These are phyloP conservation scores for Omphaloscelis lunosa DNA, from an alignment of 2,888 invertebrate species.

Conservation along the genomic window DNA sequence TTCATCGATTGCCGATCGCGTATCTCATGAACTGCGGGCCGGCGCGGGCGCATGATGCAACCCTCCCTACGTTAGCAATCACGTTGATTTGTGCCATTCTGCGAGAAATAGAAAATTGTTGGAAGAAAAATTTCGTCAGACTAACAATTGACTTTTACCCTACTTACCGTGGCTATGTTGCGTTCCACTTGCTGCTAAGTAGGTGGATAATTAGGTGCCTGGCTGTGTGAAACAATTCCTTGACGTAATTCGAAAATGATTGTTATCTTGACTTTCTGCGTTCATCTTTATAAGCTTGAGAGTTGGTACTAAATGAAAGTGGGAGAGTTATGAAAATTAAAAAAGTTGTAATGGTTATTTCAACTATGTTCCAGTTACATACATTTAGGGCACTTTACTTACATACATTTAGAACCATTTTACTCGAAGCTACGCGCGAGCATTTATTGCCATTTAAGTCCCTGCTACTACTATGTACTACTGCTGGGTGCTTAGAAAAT, in stretches of 20 bases:
- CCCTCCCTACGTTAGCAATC: conserved; percentile 67
- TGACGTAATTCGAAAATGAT: conserved; percentile 30
- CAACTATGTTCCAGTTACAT: neutral
- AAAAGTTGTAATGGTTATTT: neutral
- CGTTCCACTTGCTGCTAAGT: conserved; percentile 41
- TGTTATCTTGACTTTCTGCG: conserved; percentile 3
- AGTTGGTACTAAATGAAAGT: neutral
- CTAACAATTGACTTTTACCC: conserved; percentile 62
- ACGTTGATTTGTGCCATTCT: conserved; percentile 68
- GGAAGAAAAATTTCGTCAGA: conserved; percentile 69
- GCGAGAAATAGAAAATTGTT: conserved; percentile 69
- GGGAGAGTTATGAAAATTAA: neutral
- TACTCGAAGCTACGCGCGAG: neutral
- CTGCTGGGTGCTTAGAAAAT: neutral
- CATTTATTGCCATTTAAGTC: neutral
- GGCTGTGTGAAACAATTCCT: conserved; percentile 44
- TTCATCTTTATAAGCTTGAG: neutral
- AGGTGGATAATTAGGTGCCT: conserved; percentile 37
- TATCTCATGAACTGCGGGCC: conserved; percentile 67
- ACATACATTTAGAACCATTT: too few species aligned
- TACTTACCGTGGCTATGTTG: conserved; percentile 50
- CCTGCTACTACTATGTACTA: neutral
- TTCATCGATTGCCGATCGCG: conserved; percentile 36
- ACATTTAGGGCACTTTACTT: neutral
- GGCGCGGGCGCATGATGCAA: conserved; percentile 68